Evolutionary conservation across 1,140 invertebrate genomes (phyloP).

Genomic region (Drosophila oshimai): DNA sequence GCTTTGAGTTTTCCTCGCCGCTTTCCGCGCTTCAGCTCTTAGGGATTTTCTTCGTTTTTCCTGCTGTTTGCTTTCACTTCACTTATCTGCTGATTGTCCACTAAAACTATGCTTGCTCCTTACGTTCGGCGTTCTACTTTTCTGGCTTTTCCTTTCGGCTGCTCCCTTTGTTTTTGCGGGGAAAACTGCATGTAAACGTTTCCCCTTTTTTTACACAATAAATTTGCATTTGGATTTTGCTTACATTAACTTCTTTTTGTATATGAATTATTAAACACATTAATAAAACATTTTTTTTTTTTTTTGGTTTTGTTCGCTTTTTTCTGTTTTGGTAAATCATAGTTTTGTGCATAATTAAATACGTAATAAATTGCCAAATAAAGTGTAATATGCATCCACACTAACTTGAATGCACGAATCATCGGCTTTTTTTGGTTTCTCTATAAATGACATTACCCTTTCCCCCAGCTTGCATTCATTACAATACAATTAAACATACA

Average conservation of each 20-base stretch:
- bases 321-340: conserved; percentile 53
- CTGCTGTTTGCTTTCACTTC: conserved; percentile 18
- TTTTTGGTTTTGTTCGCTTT: neutral
- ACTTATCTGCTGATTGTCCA: conserved; percentile 75
- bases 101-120: conserved; percentile 77
- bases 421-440: conserved; percentile 21
- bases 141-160: conserved; percentile 9
- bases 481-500: conserved; percentile 65
- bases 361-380: conserved; percentile 71
- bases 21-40: neutral
- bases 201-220: conserved; percentile 37
- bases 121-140: conserved; percentile 21
- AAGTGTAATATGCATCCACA: conserved; percentile 54
- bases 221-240: conserved; percentile 31
- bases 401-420: conserved; percentile 28
- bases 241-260: conserved; percentile 19
- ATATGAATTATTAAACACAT: conserved; percentile 57
- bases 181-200: neutral
- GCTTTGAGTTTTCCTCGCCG: neutral
- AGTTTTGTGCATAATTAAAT: conserved; percentile 76
- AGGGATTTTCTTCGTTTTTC: conserved; percentile 3
- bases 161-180: conserved; percentile 28
- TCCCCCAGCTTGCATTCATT: conserved; percentile 74
- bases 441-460: conserved; percentile 75
- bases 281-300: conserved; percentile 58